phyloP scores from a whole-genome alignment of 2,113 vertebrate genomes.

The Nerophis ophidion region DNA sequence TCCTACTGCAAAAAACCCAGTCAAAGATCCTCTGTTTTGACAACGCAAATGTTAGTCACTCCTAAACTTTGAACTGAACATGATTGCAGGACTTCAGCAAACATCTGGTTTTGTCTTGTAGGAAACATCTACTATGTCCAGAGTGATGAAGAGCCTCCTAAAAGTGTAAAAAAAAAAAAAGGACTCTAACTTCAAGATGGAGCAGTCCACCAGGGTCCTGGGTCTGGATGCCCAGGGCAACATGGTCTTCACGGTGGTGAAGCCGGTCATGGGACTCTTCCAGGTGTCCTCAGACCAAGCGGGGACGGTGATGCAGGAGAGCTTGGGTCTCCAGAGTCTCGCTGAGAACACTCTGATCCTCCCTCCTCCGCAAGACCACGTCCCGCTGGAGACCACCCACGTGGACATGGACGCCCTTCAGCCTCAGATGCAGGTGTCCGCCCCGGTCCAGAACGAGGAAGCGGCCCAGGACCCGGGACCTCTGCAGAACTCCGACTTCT shows the following conservation, averaged over 20 bases:
- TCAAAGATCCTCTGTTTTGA: no score
- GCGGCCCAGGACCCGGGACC: slow-evolving; percentile 41
- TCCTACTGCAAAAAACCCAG: no score
- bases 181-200: slow-evolving; percentile 39
- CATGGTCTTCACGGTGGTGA: slow-evolving; percentile 62
- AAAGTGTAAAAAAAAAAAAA: slow-evolving; percentile 8
- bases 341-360: slow-evolving; percentile 49
- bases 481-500: slow-evolving; percentile 10
- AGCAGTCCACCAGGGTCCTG: slow-evolving; percentile 46
- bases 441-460: slow-evolving; percentile 18
- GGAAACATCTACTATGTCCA: slow-evolving; percentile 9
- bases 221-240: slow-evolving; percentile 61
- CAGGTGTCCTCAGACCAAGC: slow-evolving; percentile 58
- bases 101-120: slow-evolving; percentile 14
- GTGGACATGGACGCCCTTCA: slow-evolving; percentile 55
- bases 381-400: slow-evolving; percentile 42
- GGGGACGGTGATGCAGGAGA: slow-evolving; percentile 20
- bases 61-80: no score
- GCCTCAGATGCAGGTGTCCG: slow-evolving; percentile 52
- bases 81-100: no score
- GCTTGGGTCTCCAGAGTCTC: slow-evolving; percentile 43
- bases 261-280: slow-evolving; percentile 64
- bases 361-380: slow-evolving; percentile 41
- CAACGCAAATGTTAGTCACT: no score
- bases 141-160: background rate